Percentiles rank a stretch among this genome's conserved stretches.
These are phyloP conservation scores for Ochropleura leucogaster DNA, from an alignment of 2,888 invertebrate genomes.

Conservation along the genomic window DNA sequence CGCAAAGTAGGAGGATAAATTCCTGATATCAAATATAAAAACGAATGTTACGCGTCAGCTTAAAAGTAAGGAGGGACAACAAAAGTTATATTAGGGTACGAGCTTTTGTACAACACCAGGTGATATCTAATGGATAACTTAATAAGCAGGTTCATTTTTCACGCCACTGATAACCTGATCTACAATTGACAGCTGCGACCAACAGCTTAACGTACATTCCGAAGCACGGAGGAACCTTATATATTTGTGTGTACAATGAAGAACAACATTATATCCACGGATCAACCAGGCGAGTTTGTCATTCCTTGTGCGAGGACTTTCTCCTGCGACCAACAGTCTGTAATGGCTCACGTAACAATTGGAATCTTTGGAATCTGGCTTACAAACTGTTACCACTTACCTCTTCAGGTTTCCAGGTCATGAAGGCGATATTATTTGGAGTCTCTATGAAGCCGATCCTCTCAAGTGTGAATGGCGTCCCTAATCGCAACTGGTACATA, in stretches of 20 bases:
- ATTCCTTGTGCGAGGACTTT: not conserved
- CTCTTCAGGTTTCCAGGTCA: conserved; percentile 92
- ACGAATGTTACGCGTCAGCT: not conserved
- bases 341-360: not conserved
- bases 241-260: too few relatives aligned
- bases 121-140: not conserved
- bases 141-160: not conserved
- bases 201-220: too few relatives aligned
- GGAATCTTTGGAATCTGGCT: not conserved
- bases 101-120: not conserved
- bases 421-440: conserved; percentile 91
- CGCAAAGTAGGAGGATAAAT: conserved; percentile 81
- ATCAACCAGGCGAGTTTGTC: not conserved
- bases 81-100: not conserved
- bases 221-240: too few relatives aligned
- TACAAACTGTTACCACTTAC: conserved; percentile 71
- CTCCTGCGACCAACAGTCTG: not conserved
- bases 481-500: conserved; percentile 88
- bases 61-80: not conserved
- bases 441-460: conserved; percentile 93
- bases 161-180: too few relatives aligned
- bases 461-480: conserved; percentile 86
- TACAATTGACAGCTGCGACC: too few relatives aligned
- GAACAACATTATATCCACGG: too few relatives aligned
- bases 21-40: conserved; percentile 72